Evolutionary conservation across 2,888 invertebrate species (phyloP).

Genomic region (Caenorhabditis doughertyi): DNA sequence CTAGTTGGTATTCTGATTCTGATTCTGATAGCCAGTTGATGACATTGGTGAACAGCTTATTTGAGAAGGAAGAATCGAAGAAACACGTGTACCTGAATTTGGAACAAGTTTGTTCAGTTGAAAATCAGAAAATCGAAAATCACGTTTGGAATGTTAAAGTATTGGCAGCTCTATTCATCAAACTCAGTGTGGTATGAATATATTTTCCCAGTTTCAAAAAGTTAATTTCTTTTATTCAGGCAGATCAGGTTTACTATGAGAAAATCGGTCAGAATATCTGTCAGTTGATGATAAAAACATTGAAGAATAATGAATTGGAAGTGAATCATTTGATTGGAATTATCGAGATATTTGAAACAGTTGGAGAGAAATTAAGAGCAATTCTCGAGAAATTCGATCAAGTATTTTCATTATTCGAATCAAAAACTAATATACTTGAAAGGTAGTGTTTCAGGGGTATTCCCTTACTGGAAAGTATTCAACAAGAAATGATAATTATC

Average conservation of each 20-base stretch:
- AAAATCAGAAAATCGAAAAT: not conserved
- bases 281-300: not conserved
- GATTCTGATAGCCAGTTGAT: not conserved
- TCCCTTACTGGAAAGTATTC: not conserved
- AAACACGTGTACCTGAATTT: not conserved
- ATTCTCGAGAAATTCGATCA: not conserved
- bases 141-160: not conserved
- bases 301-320: not conserved
- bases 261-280: not conserved
- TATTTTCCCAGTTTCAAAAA: not conserved
- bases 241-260: not conserved
- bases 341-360: not conserved
- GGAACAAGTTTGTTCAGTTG: not conserved
- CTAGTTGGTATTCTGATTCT: not conserved
- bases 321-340: constrained; percentile 5
- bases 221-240: not conserved
- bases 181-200: not conserved
- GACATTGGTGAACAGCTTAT: not conserved
- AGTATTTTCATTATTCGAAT: not conserved
- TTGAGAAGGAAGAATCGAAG: not conserved
- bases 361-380: not conserved
- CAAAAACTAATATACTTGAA: not conserved
- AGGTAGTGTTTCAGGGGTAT: no score
- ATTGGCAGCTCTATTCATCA: not conserved
- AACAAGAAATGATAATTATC: not conserved